Conservation (phyloP, 2,797 vertebrate genomes). For the Dryobates pubescens region DNA sequence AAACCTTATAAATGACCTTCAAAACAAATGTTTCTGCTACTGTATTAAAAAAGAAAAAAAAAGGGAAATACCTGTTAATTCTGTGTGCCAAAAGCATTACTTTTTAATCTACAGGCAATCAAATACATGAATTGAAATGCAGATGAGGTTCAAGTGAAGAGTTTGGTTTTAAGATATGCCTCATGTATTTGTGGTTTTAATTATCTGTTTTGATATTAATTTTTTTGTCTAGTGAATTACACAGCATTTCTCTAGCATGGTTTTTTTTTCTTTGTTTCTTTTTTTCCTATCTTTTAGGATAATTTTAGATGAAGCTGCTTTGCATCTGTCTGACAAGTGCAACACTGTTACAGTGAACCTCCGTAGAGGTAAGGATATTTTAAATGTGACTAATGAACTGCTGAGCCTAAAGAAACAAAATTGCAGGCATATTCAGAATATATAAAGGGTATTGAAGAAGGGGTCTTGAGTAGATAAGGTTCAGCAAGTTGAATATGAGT, state of each 20-base stretch:
- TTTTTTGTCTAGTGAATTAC: neutral
- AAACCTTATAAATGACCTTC: neutral
- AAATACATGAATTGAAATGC: neutral
- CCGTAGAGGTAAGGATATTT: slow-evolving; percentile 83
- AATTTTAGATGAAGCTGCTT: slow-evolving; percentile 94
- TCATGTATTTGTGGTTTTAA: neutral
- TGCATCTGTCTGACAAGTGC: slow-evolving; percentile 94
- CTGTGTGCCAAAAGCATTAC: neutral
- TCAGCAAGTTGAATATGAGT: neutral
- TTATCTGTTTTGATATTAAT: neutral
- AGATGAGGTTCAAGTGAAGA: neutral
- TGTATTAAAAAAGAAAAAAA: neutral
- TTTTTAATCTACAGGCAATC: neutral
- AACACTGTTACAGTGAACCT: slow-evolving; percentile 89
- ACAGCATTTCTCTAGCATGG: neutral
- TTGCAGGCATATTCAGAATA: neutral
- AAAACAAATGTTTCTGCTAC: neutral
- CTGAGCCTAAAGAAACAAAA: neutral
- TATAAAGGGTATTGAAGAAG: neutral
- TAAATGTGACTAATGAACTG: neutral
- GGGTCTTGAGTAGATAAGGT: neutral
- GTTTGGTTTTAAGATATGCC: neutral
- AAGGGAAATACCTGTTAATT: neutral
- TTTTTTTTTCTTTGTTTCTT: neutral
- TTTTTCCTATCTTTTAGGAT: slow-evolving; percentile 79